Conservation (phyloP, 2,888 invertebrate species). For the Agrochola circellaris region DNA sequence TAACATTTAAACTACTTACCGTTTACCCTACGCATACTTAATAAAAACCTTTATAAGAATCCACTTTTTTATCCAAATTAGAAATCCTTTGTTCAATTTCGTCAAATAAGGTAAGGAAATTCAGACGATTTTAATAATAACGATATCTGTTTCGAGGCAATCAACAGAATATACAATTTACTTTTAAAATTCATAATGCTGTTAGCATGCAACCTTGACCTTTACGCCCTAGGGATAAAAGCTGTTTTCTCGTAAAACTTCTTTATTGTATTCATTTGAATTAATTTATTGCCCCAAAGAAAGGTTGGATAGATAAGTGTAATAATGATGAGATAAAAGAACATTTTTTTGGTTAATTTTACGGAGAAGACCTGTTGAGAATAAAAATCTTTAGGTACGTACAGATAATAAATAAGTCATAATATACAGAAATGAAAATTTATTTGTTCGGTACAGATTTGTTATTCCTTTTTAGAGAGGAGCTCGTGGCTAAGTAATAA, state of each 20-base stretch:
- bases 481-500: too few relatives aligned
- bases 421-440: not conserved
- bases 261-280: constrained; percentile 66
- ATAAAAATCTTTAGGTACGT: constrained; percentile 3
- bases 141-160: constrained; percentile 63
- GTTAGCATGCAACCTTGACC: constrained; percentile 51
- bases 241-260: constrained; percentile 62
- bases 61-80: constrained; percentile 35
- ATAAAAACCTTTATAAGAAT: constrained; percentile 17
- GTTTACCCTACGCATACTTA: constrained; percentile 8
- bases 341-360: constrained; percentile 17
- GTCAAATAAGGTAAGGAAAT: constrained; percentile 31
- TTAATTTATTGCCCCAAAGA: constrained; percentile 61
- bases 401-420: not conserved
- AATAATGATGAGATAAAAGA: constrained; percentile 48
- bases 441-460: too few relatives aligned
- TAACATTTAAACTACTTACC: not conserved
- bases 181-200: constrained; percentile 68
- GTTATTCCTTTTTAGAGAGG: too few relatives aligned
- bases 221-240: constrained; percentile 46
- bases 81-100: constrained; percentile 34
- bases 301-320: constrained; percentile 54
- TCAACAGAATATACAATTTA: constrained; percentile 69
- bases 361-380: not conserved
- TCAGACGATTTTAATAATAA: constrained; percentile 63